Evolutionary conservation across 53 echinoderm and acorn worm species (phyloP).

Genomic region (Antedon mediterranea): DNA sequence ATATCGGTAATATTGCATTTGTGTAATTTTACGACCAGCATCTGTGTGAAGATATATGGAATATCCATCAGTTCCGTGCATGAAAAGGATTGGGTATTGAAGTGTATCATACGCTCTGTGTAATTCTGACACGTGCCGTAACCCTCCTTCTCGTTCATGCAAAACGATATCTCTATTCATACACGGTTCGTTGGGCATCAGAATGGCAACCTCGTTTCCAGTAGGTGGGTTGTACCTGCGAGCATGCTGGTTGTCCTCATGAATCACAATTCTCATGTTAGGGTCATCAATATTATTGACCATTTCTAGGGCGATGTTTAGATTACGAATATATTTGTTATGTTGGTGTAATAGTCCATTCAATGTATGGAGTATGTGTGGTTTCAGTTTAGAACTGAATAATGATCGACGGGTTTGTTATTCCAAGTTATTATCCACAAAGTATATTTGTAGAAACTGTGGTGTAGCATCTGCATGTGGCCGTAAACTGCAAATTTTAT

Average conservation of each 20-base stretch:
- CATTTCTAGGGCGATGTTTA: no score
- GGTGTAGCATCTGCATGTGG: no score
- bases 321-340: no score
- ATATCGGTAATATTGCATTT: background rate
- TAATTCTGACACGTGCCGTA: conserved; percentile 19
- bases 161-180: conserved; percentile 2
- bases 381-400: no score
- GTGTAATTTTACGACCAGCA: background rate
- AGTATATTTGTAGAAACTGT: no score
- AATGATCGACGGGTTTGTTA: no score
- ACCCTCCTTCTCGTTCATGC: background rate
- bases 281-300: no score
- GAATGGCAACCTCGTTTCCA: conserved; percentile 16
- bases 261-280: no score
- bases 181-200: conserved; percentile 17
- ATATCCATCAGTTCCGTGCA: conserved; percentile 28
- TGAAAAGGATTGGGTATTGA: conserved; percentile 27
- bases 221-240: conserved; percentile 16
- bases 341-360: no score
- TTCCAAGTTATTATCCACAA: no score
- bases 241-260: conserved; percentile 9
- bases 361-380: no score
- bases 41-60: background rate
- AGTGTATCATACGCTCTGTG: conserved; percentile 31
- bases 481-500: no score